These are phyloP conservation scores for Polyommatus icarus DNA, from an alignment of 2,888 invertebrate genomes.

Conservation along the genomic window DNA sequence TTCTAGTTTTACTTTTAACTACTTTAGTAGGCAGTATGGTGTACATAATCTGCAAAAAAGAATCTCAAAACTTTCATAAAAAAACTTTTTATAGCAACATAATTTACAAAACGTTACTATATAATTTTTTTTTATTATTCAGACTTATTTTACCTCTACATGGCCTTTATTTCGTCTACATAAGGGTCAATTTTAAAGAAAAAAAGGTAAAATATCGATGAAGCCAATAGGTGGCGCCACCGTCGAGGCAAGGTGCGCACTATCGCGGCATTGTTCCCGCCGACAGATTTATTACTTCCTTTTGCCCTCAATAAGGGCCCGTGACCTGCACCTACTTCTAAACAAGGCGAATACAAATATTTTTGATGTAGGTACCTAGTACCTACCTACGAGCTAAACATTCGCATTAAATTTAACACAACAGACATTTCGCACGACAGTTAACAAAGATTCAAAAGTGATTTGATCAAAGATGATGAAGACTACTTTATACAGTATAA, in stretches of 20 bases:
- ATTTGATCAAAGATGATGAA: too few relatives aligned
- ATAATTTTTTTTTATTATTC: neutral
- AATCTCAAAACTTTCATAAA: neutral
- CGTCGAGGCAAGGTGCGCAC: slow-evolving; percentile 71
- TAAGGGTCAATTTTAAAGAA: neutral
- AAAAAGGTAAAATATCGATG: neutral
- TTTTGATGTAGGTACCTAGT: slow-evolving; percentile 29
- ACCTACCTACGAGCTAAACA: neutral
- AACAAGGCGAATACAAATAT: slow-evolving; percentile 48
- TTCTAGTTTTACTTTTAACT: neutral
- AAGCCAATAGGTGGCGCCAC: slow-evolving; percentile 38
- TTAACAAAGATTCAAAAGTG: neutral
- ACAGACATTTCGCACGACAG: too few relatives aligned
- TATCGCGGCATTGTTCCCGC: slow-evolving; percentile 78
- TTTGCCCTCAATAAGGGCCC: slow-evolving; percentile 80
- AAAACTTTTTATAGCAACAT: neutral
- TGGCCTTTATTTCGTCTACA: neutral
- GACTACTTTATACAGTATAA: too few relatives aligned
- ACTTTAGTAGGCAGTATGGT: neutral
- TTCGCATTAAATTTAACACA: neutral
- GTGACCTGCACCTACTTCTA: slow-evolving; percentile 65
- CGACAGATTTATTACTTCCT: slow-evolving; percentile 80
- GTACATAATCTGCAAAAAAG: neutral
- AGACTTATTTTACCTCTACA: neutral
- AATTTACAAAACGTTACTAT: neutral